A percentile compares a stretch with the other conserved stretches of the same genome.
These are phyloP conservation scores for Leptinotarsa haldemani DNA, from an alignment of 2,888 invertebrate genomes.

Conservation along the genomic window DNA sequence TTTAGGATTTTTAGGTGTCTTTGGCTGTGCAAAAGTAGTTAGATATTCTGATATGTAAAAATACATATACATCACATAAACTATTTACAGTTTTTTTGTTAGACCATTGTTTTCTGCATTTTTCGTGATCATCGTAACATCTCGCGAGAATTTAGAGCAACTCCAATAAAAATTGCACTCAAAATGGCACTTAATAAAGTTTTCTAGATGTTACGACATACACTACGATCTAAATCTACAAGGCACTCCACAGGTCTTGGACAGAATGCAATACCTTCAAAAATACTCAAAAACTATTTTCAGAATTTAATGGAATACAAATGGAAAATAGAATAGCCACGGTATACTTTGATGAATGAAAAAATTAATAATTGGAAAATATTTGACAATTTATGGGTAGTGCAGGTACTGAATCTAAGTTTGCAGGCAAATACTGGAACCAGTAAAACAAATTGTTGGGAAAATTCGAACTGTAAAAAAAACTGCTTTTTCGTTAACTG, in stretches of 20 bases:
- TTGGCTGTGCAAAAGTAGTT: slow-evolving; percentile 56
- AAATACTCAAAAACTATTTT: slow-evolving; percentile 14
- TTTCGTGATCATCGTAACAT: slow-evolving; percentile 28
- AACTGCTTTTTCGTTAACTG: no score
- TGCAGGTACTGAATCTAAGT: no score
- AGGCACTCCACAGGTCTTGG: slow-evolving; percentile 62
- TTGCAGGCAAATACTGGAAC: no score
- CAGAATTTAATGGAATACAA: background rate
- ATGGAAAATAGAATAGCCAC: background rate
- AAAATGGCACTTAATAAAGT: slow-evolving; percentile 45
- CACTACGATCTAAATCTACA: slow-evolving; percentile 52
- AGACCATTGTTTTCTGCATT: slow-evolving; percentile 50
- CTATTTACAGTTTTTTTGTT: slow-evolving; percentile 50
- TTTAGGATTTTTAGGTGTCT: slow-evolving; percentile 33
- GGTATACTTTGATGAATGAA: no score
- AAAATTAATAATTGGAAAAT: no score
- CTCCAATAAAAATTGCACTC: slow-evolving; percentile 4
- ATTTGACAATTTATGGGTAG: no score
- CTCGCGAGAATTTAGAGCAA: slow-evolving; percentile 17
- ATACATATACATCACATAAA: slow-evolving; percentile 59
- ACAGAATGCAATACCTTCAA: slow-evolving; percentile 44
- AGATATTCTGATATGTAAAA: slow-evolving; percentile 60
- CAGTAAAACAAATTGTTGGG: no score
- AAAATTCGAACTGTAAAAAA: no score
- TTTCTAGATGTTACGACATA: slow-evolving; percentile 33